A percentile compares a stretch with the other conserved stretches of the same genome.
These are phyloP conservation scores for Caenorhabditis zanzibari DNA, from an alignment of 2,888 invertebrate species.

Conservation along the genomic window DNA sequence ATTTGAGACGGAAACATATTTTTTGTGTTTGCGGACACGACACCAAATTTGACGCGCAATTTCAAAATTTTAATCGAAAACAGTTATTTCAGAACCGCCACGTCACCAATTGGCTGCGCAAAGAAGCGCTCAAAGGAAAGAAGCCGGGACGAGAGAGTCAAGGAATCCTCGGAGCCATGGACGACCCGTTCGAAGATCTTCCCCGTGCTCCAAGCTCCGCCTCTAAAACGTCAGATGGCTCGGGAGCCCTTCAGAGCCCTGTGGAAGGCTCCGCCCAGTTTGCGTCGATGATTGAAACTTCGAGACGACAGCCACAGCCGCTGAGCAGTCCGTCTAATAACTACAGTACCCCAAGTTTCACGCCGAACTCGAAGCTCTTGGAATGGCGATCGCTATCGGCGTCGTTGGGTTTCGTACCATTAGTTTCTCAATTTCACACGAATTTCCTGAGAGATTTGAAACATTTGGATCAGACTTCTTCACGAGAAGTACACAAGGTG, in stretches of 20 bases:
- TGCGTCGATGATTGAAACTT: conserved; percentile 66
- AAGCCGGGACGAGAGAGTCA: conserved; percentile 69
- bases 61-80: no score
- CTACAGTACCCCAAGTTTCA: conserved; percentile 23
- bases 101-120: conserved; percentile 75
- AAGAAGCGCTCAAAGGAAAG: conserved; percentile 70
- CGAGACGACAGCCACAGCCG: conserved; percentile 69
- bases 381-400: conserved; percentile 74
- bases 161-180: conserved; percentile 75
- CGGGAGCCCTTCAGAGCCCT: conserved; percentile 19
- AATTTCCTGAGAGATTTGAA: conserved; percentile 90
- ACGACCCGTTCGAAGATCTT: conserved; percentile 75
- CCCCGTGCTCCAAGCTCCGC: conserved; percentile 53
- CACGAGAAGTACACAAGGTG: conserved; percentile 95
- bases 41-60: no score
- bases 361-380: conserved; percentile 57
- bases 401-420: conserved; percentile 69
- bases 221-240: neutral
- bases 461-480: conserved; percentile 89
- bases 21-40: no score
- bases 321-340: conserved; percentile 1
- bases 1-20: no score
- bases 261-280: conserved; percentile 65
- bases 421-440: conserved; percentile 68
- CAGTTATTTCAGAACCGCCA: conserved; percentile 52